These are phyloP conservation scores for Cyclura pinguis DNA, from an alignment of 2,797 vertebrate species.

Conservation along the genomic window DNA sequence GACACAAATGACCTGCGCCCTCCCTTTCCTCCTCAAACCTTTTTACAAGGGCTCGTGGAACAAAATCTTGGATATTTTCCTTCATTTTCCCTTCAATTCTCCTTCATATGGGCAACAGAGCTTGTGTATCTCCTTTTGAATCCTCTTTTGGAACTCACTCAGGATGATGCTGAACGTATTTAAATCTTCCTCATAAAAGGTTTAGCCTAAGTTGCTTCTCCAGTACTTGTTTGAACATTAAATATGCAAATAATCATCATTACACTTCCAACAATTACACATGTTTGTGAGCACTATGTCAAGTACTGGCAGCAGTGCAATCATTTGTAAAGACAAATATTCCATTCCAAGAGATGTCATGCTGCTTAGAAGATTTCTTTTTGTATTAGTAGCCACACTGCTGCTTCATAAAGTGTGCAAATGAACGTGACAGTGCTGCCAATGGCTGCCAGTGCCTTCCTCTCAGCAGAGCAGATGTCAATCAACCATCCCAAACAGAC, in stretches of 20 bases:
- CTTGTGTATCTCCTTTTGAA: slow-evolving; percentile 59
- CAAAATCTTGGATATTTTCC: slow-evolving; percentile 31
- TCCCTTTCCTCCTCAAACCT: slow-evolving; percentile 21
- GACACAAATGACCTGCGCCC: slow-evolving; percentile 58
- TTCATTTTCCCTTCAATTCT: slow-evolving; percentile 35
- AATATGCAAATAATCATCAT: slow-evolving; percentile 90
- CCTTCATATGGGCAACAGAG: slow-evolving; percentile 57
- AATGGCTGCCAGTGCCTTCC: slow-evolving; percentile 86
- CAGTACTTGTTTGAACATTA: slow-evolving; percentile 86
- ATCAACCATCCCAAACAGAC: slow-evolving; percentile 89
- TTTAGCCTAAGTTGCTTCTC: slow-evolving; percentile 84
- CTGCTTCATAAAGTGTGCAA: slow-evolving; percentile 89
- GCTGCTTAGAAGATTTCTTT: slow-evolving; percentile 91
- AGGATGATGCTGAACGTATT: slow-evolving; percentile 77
- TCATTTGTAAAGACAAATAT: slow-evolving; percentile 89
- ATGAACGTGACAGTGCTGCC: slow-evolving; percentile 85
- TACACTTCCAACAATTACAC: slow-evolving; percentile 89
- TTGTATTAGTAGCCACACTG: slow-evolving; percentile 89
- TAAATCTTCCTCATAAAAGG: slow-evolving; percentile 82
- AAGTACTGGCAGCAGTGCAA: slow-evolving; percentile 87
- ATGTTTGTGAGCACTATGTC: slow-evolving; percentile 86
- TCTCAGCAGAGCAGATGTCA: slow-evolving; percentile 94
- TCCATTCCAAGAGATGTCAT: slow-evolving; percentile 98
- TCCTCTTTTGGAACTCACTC: slow-evolving; percentile 77
- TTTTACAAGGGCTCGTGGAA: slow-evolving; percentile 29